Evolutionary conservation across 2,113 vertebrate species (phyloP), one percentile per base, ranked within the genome.

Genomic region (Engraulis encrasicolus): DNA sequence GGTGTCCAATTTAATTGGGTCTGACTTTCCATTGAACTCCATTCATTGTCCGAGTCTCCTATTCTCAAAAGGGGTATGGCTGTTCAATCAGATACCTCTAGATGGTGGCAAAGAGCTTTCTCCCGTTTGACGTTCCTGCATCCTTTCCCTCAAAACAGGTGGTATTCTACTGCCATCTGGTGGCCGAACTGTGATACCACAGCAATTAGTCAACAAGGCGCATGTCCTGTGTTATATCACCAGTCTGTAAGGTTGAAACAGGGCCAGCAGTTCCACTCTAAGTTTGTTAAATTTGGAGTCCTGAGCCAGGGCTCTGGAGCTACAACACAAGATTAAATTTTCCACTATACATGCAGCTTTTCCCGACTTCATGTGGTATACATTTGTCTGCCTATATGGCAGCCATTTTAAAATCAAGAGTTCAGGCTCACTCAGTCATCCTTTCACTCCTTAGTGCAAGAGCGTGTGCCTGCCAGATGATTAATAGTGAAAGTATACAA

Each of bases 141-240:
- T 17, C 6, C 6, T 34, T 19, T 23, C 9, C 49, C 85, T 66
- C 36, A 48, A 49, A 88, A 87, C 23, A 48, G n/a, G 86, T 74
- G 82, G 86, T 92, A 86, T 91, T 89, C 80, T 50, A 87, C 81
- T 86, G 91, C 91, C 94, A 93, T 90, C 95, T 93, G 52, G 78
- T 90, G 95, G 93, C 78, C 54, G 0, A 0, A 14, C 17, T 1
- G 0, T 14, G 14, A 15, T 14, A 74, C 27, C 31, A 74, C 66
- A 74, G 0, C 27, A 74, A 34, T 74, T 34, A 74, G 23, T 74
- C 15, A 74, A 74, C 23, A 66, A 11, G 23, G 9, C n/a, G 58
- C n/a, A 27, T 7, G 27, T 31, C 58, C 58, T 27, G 23, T 14
- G 23, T 66, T 66, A 66, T 23, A 27, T 66, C 58, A 66, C 58